Evolutionary conservation across 2,797 vertebrate species (phyloP), one percentile per base, ranked within the genome.

Genomic region (Bradypodion ventrale): DNA sequence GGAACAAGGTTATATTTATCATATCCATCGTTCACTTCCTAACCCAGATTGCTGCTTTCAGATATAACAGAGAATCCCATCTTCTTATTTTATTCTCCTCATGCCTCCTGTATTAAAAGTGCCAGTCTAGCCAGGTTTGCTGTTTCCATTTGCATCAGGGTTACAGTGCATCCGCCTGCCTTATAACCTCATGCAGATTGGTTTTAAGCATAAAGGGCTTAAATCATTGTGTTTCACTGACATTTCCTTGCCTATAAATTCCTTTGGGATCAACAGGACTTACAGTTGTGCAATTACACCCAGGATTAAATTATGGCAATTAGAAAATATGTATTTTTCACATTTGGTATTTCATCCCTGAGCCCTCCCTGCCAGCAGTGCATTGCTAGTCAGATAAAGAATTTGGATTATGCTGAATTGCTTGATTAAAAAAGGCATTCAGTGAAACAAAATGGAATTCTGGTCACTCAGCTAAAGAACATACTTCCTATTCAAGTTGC

Each of bases 371-470:
- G 27, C 44, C 27, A 75, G 32, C 27, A 68, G 44, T 46, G 65
- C 82, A 69, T 78, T 72, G 75, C 70, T 74, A 63, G 80, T 73
- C 78, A 84, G 83, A 32, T 75, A 78, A 73, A 79, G 76, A 78
- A 79, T 78, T 78, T 79, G 76, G 59, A 79, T 79, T 79, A 78
- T 69, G 44, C 68, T 93, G 93, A 93, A 93, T 90, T 92, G 91
- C 92, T 94, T 95, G 95, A 95, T 95, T 94, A 93, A 90, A 89
- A 32, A 75, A 91, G 80, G 91, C 90, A 90, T 82, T 95, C 92
- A 95, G 93, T 92, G 88, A 65, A 90, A 85, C 59, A 85, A 89
- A 94, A 92, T 95, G 93, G 93, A 96, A 95, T 95, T 95, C 93
- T 94, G 94, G 93, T 94, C 95, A 93, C 88, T 93, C 25, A 16